phyloP scores from a whole-genome alignment of 2,888 invertebrate genomes.

The Drosophila fungiperda region DNA sequence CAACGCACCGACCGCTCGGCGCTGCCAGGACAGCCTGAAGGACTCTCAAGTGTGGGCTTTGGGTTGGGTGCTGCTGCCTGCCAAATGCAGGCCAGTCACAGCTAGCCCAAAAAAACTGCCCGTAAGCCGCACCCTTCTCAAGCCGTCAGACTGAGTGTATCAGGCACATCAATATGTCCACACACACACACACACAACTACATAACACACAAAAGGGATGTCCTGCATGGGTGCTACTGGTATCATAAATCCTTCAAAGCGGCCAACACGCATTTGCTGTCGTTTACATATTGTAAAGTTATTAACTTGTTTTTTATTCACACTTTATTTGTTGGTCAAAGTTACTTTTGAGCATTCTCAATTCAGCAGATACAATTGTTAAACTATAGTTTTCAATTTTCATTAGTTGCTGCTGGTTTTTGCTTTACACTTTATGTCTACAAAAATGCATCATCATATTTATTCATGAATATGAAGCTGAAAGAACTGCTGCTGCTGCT shows the following conservation, averaged over 20 bases:
- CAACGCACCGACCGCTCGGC: neutral
- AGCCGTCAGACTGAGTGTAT: constrained; percentile 45
- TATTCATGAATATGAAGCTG: constrained; percentile 66
- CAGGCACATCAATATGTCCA: constrained; percentile 68
- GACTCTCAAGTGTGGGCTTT: constrained; percentile 25
- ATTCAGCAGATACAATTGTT: neutral
- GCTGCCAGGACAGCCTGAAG: constrained; percentile 27
- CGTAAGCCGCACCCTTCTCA: constrained; percentile 31
- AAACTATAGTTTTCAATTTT: constrained; percentile 24
- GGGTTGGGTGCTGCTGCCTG: constrained; percentile 22
- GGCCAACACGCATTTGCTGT: constrained; percentile 40
- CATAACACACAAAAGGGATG: constrained; percentile 11
- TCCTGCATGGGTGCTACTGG: constrained; percentile 41
- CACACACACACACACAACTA: constrained; percentile 46
- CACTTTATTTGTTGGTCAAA: neutral
- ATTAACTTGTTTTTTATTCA: constrained; percentile 39
- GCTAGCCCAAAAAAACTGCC: constrained; percentile 18
- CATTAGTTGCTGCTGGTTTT: constrained; percentile 35
- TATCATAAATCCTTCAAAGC: constrained; percentile 68
- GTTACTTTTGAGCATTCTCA: neutral
- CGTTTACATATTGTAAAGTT: constrained; percentile 52
- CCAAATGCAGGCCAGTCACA: constrained; percentile 49
- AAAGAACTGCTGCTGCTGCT: constrained; percentile 21
- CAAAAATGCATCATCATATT: constrained; percentile 55
- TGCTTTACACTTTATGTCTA: constrained; percentile 32